phyloP scores from a whole-genome alignment of 2,113 vertebrate genomes.

The human (Homo sapiens) region DNA sequence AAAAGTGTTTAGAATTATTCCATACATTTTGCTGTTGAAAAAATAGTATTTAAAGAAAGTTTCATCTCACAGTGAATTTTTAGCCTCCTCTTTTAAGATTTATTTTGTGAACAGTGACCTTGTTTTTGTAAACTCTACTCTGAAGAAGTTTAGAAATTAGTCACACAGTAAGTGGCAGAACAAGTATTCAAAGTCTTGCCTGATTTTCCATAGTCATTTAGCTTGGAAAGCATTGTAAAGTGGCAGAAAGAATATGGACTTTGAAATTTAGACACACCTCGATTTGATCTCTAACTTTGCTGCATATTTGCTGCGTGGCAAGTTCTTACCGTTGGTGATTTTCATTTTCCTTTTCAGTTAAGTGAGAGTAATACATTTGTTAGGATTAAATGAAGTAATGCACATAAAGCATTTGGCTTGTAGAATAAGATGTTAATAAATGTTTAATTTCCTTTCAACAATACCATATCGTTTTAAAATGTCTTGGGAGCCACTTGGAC shows the following conservation, averaged over 20 bases:
- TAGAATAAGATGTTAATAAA: not conserved
- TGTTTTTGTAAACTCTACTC: constrained; percentile 1
- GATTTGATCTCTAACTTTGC: not conserved
- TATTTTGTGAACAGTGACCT: not conserved
- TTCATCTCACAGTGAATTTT: not conserved
- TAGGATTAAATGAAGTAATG: not conserved
- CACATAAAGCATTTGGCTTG: not conserved
- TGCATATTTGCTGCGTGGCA: not conserved
- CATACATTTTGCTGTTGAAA: not conserved
- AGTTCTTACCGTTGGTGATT: not conserved
- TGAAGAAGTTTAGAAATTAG: constrained; percentile 1
- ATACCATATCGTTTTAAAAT: not conserved
- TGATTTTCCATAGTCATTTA: not conserved
- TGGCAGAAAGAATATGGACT: not conserved
- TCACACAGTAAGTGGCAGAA: not conserved
- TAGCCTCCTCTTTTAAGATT: constrained; percentile 14
- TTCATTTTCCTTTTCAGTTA: constrained; percentile 44
- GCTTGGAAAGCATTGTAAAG: not conserved
- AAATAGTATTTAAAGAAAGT: not conserved
- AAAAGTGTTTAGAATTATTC: constrained; percentile 31
- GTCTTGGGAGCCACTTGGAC: not conserved
- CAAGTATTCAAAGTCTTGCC: not conserved
- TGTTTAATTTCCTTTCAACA: not conserved
- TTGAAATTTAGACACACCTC: not conserved
- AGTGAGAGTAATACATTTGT: not conserved